These are phyloP conservation scores for Drosophila suzukii DNA, from an alignment of 1,140 invertebrate species.

Conservation along the genomic window DNA sequence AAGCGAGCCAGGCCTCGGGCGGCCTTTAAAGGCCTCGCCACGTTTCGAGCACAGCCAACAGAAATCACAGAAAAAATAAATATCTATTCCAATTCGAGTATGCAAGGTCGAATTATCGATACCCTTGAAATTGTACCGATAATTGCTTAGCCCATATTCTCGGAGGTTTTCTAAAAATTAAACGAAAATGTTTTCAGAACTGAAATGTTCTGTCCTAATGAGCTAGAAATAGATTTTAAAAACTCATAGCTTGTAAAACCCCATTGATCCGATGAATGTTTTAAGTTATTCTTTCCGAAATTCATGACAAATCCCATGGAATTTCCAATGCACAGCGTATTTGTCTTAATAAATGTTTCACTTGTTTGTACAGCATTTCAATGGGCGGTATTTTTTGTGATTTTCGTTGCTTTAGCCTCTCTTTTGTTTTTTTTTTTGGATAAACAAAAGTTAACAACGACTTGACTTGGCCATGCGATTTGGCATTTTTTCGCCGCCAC, in stretches of 20 bases:
- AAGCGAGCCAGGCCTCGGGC: slow-evolving; percentile 77
- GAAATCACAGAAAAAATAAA: slow-evolving; percentile 57
- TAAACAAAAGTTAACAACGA: slow-evolving; percentile 70
- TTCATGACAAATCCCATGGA: slow-evolving; percentile 20
- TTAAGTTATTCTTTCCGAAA: slow-evolving; percentile 2
- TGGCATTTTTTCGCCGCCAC: slow-evolving; percentile 49
- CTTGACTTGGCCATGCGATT: slow-evolving; percentile 66
- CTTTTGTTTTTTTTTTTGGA: slow-evolving; percentile 51
- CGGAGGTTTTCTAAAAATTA: slow-evolving; percentile 29
- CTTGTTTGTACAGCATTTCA: slow-evolving; percentile 70
- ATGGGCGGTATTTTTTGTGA: slow-evolving; percentile 51
- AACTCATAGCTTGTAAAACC: neutral
- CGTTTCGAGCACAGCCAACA: slow-evolving; percentile 58
- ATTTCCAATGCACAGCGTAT: slow-evolving; percentile 21
- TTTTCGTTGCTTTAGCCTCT: slow-evolving; percentile 47
- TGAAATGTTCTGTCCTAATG: neutral
- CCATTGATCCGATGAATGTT: neutral
- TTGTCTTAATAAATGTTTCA: slow-evolving; percentile 63
- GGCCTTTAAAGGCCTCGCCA: slow-evolving; percentile 67
- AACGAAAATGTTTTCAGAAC: slow-evolving; percentile 5
- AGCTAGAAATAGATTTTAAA: neutral
- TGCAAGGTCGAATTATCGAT: slow-evolving; percentile 65
- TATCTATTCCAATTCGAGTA: slow-evolving; percentile 37
- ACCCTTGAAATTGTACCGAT: slow-evolving; percentile 50
- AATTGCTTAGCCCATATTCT: slow-evolving; percentile 28